A percentile compares a stretch with the other conserved stretches of the same genome.
phyloP scores from a whole-genome alignment of 2,888 invertebrate genomes.

The Nudaria mundana region DNA sequence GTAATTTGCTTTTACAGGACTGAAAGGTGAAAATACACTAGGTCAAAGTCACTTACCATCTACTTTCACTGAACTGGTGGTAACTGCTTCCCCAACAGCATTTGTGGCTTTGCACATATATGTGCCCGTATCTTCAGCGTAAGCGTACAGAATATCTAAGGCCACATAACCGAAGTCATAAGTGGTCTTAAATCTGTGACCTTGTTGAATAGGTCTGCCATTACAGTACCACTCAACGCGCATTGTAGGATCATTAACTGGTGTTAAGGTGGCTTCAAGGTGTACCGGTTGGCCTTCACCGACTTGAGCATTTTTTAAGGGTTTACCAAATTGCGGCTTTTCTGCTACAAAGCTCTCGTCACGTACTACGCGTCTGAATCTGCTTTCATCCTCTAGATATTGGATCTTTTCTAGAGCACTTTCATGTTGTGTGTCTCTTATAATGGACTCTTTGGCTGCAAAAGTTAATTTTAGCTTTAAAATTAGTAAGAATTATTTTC shows the following conservation, averaged over 20 bases:
- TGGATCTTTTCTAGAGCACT: slow-evolving; percentile 95
- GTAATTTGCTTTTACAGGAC: no score
- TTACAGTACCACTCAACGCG: slow-evolving; percentile 99
- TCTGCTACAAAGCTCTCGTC: slow-evolving; percentile 90
- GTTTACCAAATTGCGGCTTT: slow-evolving; percentile 94
- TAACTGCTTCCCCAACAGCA: slow-evolving; percentile 96
- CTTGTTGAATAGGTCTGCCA: slow-evolving; percentile 94
- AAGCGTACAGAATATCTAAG: slow-evolving; percentile 97
- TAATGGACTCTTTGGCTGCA: slow-evolving; percentile 90
- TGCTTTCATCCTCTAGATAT: slow-evolving; percentile 92
- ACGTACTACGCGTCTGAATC: slow-evolving; percentile 85
- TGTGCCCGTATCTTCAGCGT: slow-evolving; percentile 97
- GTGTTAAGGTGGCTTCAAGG: slow-evolving; percentile 96
- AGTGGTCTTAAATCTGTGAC: slow-evolving; percentile 97
- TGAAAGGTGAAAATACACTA: no score
- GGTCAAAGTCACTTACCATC: slow-evolving; percentile 85
- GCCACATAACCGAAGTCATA: slow-evolving; percentile 99
- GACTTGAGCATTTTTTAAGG: slow-evolving; percentile 91
- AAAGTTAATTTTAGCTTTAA: slow-evolving; percentile 19
- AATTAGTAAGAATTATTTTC: no score
- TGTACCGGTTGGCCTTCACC: slow-evolving; percentile 94
- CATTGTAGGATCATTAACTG: slow-evolving; percentile 99
- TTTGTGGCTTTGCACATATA: slow-evolving; percentile 98
- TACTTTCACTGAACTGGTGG: slow-evolving; percentile 93
- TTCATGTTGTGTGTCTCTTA: slow-evolving; percentile 95